Evolutionary conservation across 2,113 vertebrate genomes (phyloP), one percentile per base, ranked within the genome.

Genomic region (Sturnus vulgaris): DNA sequence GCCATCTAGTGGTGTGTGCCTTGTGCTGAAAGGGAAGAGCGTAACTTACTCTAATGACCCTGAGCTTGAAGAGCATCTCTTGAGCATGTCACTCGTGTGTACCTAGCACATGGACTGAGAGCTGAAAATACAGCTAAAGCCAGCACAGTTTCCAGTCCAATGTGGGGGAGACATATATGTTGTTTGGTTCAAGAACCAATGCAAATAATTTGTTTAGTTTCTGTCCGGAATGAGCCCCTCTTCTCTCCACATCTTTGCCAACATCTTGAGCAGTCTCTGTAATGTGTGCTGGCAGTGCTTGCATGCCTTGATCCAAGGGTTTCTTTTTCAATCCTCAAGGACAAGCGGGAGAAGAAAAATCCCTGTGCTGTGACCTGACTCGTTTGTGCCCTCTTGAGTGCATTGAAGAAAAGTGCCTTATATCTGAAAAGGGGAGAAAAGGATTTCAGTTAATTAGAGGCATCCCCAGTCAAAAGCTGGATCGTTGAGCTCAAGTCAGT

Each of bases 1-100:
- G 92, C 93, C 93, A 96, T 85, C 96, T 95, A 82, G 83, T 69
- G 93, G 77, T 55, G 2, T 0, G 4, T 1, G 2, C 3, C 12
- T 27, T 49, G 24, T 12, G 9, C 14, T 11, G 2, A 16, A 33
- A 3, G 9, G 12, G 4, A 42, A 11, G 10, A 0, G 24, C 8
- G 21, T 55, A 2, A 18, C 15, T 31, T 49, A n/a, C n/a, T n/a
- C 9, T 16, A 1, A 17, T 19, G 1, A 10, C 28, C 14, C 31
- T 30, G 31, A 88, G 16, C 1, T 42, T 79, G 3, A 37, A 47
- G 22, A 72, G 17, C 8, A 37, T 21, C 5, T 37, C 68, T 37
- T 46, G 17, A 33, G 33, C 22, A 14, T 31, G 15, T 39, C 59
- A 39, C 7, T 46, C 1, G 5, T 23, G 11, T 4, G 7, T 55